phyloP scores from a whole-genome alignment of 2,113 vertebrate genomes.

The Fregetta grallaria region DNA sequence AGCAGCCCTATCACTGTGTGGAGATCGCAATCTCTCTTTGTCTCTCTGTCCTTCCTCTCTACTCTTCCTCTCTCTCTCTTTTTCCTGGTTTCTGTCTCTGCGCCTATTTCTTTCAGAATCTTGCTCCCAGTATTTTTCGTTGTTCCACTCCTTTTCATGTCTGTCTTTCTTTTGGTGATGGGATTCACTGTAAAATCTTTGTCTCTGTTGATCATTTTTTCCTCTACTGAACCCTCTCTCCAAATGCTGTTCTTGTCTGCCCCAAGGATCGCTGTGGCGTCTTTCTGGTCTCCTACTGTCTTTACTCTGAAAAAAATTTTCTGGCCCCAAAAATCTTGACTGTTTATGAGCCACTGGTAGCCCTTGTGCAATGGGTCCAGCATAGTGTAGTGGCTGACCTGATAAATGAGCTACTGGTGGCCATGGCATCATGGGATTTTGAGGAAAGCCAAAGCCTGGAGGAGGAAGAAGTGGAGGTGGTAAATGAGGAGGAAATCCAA shows the following conservation, averaged over 20 bases:
- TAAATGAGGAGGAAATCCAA: conserved; percentile 81
- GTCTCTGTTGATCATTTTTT: conserved; percentile 80
- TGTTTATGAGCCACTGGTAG: conserved; percentile 61
- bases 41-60: conserved; percentile 81
- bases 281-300: conserved; percentile 82
- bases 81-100: conserved; percentile 78
- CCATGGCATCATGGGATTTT: conserved; percentile 79
- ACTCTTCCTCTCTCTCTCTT: conserved; percentile 77
- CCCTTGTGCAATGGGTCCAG: conserved; percentile 74
- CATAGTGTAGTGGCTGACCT: conserved; percentile 75
- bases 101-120: conserved; percentile 79
- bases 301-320: conserved; percentile 78
- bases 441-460: conserved; percentile 78
- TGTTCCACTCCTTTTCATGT: conserved; percentile 79
- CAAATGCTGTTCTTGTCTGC: conserved; percentile 79
- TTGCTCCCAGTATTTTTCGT: conserved; percentile 76
- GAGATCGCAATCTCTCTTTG: conserved; percentile 74
- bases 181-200: conserved; percentile 83
- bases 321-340: conserved; percentile 75
- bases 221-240: conserved; percentile 79
- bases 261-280: conserved; percentile 86
- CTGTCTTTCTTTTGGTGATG: conserved; percentile 87
- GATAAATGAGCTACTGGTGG: conserved; percentile 74
- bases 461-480: conserved; percentile 79
- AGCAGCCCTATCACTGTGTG: conserved; percentile 71